Evolutionary conservation across 2,797 vertebrate species (phyloP), one percentile per base, ranked within the genome.

Genomic region (Agapornis canus): DNA sequence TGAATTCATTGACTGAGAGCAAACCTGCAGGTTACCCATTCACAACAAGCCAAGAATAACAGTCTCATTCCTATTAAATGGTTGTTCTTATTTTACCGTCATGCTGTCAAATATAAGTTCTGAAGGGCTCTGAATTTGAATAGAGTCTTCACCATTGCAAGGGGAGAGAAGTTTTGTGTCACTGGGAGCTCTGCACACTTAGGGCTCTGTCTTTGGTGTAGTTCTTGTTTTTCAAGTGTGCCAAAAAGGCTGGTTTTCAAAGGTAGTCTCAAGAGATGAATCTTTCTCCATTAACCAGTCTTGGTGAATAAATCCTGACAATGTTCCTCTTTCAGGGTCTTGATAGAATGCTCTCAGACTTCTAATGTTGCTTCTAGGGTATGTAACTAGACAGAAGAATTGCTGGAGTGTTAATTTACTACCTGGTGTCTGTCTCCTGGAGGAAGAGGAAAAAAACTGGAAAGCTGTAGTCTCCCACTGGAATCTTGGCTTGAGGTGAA

Each of bases 401-500:
- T 71, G 70, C 49, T 80, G 54, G 17, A 85, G 89, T 66, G 84
- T 90, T 95, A 26, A 90, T 92, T 95, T 96, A 93, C 92, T 96
- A 91, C 84, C 88, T 92, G 60, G 31, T 75, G 59, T 66, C 64
- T 63, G 59, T 68, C 80, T 83, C 72, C 85, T 61, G 31, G 65
- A 86, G 59, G 71, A 81, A 91, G 83, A 64, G 39, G 68, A 13
- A 57, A 88, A 92, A 83, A 79, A 82, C 17, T 72, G 72, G 73
- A 81, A 86, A 96, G 90, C 90, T 85, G 51, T 59, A 65, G 72
- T 68, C 45, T 86, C 40, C 63, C 81, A 61, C 88, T 94, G 82
- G 32, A 89, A 86, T 92, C 83, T 87, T 89, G 84, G 90, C 95
- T 94, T 72, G 92, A 95, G 93, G 84, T 95, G 80, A 95, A 93